A percentile compares a stretch with the other conserved stretches of the same genome.
These are phyloP conservation scores for Pseudococcus viburni DNA, from an alignment of 2,888 invertebrate species.

Conservation along the genomic window DNA sequence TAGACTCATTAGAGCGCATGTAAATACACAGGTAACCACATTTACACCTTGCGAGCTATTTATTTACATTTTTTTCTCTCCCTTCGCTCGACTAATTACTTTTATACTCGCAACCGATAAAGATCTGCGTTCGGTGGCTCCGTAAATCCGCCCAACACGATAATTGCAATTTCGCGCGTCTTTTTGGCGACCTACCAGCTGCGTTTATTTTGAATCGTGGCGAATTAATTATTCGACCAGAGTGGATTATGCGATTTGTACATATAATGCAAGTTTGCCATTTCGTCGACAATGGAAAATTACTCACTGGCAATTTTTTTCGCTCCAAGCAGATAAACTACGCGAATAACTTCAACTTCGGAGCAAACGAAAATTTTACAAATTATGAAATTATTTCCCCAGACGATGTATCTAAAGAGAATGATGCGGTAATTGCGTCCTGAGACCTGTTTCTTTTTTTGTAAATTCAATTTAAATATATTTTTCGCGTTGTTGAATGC, in stretches of 20 bases:
- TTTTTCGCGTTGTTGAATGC: neutral
- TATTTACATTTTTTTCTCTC: neutral
- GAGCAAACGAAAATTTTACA: neutral
- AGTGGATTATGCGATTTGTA: neutral
- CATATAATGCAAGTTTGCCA: neutral
- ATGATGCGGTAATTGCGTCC: neutral
- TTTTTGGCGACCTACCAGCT: conserved; percentile 8
- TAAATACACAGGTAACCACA: neutral
- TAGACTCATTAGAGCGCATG: neutral
- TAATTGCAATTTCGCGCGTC: neutral
- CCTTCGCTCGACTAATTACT: neutral
- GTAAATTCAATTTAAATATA: neutral
- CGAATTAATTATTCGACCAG: neutral
- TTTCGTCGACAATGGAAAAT: neutral
- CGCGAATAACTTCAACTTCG: neutral
- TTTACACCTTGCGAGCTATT: neutral
- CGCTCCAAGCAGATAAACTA: neutral
- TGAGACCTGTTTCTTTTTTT: neutral
- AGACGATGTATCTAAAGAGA: neutral
- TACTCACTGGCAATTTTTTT: neutral
- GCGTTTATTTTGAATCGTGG: conserved; percentile 7
- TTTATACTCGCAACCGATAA: neutral
- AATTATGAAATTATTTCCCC: neutral
- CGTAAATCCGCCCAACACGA: neutral
- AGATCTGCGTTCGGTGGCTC: neutral